Conservation (phyloP, 1,140 invertebrate species). For the Calosoma granatense region DNA sequence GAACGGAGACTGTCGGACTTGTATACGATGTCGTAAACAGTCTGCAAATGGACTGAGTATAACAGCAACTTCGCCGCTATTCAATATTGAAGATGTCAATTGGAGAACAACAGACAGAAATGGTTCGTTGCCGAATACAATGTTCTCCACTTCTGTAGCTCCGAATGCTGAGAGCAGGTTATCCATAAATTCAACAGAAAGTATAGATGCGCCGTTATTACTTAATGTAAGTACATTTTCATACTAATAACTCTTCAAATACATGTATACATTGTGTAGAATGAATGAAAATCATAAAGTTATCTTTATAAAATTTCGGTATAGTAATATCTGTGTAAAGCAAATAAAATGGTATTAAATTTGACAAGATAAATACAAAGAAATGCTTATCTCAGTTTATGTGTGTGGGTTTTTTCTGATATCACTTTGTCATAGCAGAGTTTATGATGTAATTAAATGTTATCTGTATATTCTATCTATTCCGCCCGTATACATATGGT, state of each 20-base stretch:
- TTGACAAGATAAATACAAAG: no score
- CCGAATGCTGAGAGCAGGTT: not conserved
- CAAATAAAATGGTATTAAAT: no score
- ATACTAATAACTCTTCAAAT: not conserved
- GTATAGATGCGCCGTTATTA: not conserved
- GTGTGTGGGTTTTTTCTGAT: no score
- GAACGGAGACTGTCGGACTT: slow-evolving; percentile 6
- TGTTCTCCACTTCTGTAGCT: not conserved
- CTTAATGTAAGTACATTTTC: not conserved
- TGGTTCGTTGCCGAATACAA: not conserved
- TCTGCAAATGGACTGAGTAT: not conserved
- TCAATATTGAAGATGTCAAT: slow-evolving; percentile 7
- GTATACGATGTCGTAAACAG: not conserved
- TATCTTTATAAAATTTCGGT: no score
- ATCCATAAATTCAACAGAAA: not conserved
- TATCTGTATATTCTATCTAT: no score
- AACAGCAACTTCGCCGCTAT: not conserved
- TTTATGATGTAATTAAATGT: no score
- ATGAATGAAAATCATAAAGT: no score
- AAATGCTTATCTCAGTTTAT: no score
- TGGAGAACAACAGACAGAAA: not conserved
- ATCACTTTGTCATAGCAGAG: no score
- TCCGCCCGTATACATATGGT: no score
- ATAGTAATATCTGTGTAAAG: no score
- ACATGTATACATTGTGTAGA: no score